phyloP scores from a whole-genome alignment of 2,113 vertebrate species.

The Typhlomys cinereus region DNA sequence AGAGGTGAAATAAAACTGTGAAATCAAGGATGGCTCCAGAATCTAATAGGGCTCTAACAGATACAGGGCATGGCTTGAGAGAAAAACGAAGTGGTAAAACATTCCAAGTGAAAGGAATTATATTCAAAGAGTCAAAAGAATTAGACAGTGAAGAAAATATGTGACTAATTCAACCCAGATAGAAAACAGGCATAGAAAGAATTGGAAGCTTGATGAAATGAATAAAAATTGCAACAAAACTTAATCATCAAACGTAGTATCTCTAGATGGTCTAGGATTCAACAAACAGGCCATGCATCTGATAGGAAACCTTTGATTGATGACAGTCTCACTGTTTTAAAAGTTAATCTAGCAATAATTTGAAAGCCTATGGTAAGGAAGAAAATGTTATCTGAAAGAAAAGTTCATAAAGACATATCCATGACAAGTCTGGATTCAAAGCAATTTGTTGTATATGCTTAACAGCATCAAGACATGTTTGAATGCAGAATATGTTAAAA shows the following conservation, averaged over 20 bases:
- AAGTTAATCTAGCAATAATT: background rate
- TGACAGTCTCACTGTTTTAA: background rate
- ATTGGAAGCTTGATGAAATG: background rate
- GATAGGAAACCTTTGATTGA: background rate
- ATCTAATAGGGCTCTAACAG: background rate
- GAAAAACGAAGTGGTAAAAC: background rate
- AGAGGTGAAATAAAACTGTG: background rate
- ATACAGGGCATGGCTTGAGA: background rate
- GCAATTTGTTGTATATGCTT: background rate
- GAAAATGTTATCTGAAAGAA: background rate
- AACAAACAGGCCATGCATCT: background rate
- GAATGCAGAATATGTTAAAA: background rate
- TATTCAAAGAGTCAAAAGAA: background rate
- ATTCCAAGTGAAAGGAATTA: background rate
- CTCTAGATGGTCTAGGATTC: background rate
- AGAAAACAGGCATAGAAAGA: background rate
- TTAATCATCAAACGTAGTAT: background rate
- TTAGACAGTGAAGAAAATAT: background rate
- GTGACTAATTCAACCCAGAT: background rate
- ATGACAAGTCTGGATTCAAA: background rate
- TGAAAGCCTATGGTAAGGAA: background rate
- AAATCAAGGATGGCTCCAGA: background rate
- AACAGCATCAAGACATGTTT: background rate
- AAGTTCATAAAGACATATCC: background rate
- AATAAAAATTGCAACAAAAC: background rate